These are phyloP conservation scores for Pachyseris speciosa DNA, from an alignment of 64 coral and sea anemone species.

Conservation along the genomic window DNA sequence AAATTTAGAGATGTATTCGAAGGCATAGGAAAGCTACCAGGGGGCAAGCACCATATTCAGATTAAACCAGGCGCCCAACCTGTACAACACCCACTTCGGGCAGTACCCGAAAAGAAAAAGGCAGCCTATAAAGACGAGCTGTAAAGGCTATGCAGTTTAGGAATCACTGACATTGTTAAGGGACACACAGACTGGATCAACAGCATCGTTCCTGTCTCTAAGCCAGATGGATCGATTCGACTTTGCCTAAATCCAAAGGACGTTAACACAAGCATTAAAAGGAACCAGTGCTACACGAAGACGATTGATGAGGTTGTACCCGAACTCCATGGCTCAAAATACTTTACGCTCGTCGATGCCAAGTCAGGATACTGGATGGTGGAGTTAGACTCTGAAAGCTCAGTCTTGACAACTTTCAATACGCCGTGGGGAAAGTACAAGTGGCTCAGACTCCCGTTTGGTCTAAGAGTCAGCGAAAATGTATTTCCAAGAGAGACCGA, in stretches of 20 bases:
- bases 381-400: not conserved
- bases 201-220: not conserved
- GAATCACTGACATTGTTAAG: too few species aligned
- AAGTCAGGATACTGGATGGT: conserved; percentile 18
- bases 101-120: too few species aligned
- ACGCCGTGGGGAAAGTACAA: conserved; percentile 52
- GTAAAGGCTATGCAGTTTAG: too few species aligned
- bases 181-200: not conserved
- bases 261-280: not conserved
- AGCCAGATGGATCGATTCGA: not conserved
- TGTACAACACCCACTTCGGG: too few species aligned
- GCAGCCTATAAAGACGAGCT: too few species aligned
- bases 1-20: too few species aligned
- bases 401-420: conserved; percentile 2
- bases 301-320: not conserved
- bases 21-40: too few species aligned
- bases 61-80: too few species aligned
- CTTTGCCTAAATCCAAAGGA: conserved; percentile 12
- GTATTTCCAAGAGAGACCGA: not conserved
- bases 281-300: not conserved
- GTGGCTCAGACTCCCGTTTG: conserved; percentile 55
- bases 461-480: too few species aligned
- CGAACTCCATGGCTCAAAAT: not conserved
- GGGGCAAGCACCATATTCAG: too few species aligned
- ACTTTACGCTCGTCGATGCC: not conserved